These are phyloP conservation scores for Oeneis ivallda DNA, from an alignment of 2,888 invertebrate genomes.

Conservation along the genomic window DNA sequence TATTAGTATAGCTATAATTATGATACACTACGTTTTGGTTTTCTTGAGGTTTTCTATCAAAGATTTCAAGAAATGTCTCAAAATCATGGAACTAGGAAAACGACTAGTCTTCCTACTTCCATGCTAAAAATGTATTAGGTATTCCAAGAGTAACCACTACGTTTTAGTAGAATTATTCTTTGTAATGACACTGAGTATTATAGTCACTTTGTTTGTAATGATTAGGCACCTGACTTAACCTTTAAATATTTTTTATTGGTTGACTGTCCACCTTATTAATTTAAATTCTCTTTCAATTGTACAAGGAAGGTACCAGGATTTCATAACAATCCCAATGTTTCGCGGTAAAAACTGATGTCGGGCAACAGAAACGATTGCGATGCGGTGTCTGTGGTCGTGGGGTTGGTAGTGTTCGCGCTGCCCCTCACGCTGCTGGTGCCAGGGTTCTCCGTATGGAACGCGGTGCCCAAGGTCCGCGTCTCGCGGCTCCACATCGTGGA, in stretches of 20 bases:
- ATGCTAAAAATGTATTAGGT: no score
- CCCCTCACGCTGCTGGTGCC: conserved; percentile 67
- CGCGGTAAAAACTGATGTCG: conserved; percentile 45
- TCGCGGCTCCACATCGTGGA: conserved; percentile 58
- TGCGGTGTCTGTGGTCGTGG: conserved; percentile 37
- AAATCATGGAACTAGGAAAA: no score
- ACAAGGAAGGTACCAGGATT: not conserved
- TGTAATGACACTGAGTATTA: no score
- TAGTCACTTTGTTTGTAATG: no score
- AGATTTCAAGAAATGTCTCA: not conserved
- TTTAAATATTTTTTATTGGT: no score
- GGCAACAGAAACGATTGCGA: conserved; percentile 41
- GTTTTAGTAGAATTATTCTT: no score
- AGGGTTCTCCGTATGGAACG: conserved; percentile 63
- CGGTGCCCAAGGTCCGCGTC: conserved; percentile 65
- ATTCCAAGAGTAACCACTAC: no score
- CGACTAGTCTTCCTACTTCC: no score
- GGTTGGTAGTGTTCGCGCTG: conserved; percentile 59
- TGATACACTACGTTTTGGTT: no score
- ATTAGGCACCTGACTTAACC: no score
- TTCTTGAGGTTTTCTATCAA: not conserved
- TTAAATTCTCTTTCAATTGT: not conserved
- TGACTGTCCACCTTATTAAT: no score
- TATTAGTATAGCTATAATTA: no score
- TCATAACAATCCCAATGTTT: conserved; percentile 21